Percentiles rank a stretch among this genome's conserved stretches.
Evolutionary conservation across 2,888 invertebrate genomes (phyloP).

Genomic region (Caenorhabditis sp.): DNA sequence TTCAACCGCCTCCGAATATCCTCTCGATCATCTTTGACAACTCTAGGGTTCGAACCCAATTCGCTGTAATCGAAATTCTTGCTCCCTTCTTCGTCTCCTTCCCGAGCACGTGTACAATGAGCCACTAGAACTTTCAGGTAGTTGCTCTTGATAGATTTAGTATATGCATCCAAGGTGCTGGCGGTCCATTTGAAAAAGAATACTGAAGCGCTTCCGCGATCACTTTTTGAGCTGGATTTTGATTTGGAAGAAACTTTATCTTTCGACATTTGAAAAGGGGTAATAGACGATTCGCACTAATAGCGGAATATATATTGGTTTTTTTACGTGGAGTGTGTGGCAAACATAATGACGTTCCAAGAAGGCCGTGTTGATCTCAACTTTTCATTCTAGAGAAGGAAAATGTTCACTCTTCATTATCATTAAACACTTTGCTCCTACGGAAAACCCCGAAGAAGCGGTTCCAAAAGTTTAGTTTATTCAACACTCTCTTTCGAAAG

Average conservation of each 20-base stretch:
- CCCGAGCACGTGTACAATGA: conserved; percentile 55
- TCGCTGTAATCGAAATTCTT: conserved; percentile 57
- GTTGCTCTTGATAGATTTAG: conserved; percentile 40
- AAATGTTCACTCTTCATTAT: no score
- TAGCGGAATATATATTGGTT: background rate
- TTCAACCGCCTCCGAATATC: conserved; percentile 47
- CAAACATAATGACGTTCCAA: background rate
- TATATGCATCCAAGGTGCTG: conserved; percentile 40
- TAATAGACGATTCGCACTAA: background rate
- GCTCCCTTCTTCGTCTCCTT: conserved; percentile 39
- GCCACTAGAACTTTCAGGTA: conserved; percentile 39
- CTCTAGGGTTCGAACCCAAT: conserved; percentile 52
- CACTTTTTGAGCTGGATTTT: conserved; percentile 34
- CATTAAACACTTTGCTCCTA: background rate
- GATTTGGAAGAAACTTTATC: conserved; percentile 9
- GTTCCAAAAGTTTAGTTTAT: conserved; percentile 1
- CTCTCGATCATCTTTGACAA: conserved; percentile 60
- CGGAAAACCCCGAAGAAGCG: conserved; percentile 8
- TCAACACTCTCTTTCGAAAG: conserved; percentile 14
- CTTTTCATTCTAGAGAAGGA: no score
- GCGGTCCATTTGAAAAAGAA: conserved; percentile 53
- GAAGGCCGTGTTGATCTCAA: no score
- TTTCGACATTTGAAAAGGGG: background rate
- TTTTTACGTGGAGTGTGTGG: background rate
- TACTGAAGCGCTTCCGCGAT: conserved; percentile 13